Conservation (phyloP, 2,797 vertebrate genomes). For the Channa striata region DNA sequence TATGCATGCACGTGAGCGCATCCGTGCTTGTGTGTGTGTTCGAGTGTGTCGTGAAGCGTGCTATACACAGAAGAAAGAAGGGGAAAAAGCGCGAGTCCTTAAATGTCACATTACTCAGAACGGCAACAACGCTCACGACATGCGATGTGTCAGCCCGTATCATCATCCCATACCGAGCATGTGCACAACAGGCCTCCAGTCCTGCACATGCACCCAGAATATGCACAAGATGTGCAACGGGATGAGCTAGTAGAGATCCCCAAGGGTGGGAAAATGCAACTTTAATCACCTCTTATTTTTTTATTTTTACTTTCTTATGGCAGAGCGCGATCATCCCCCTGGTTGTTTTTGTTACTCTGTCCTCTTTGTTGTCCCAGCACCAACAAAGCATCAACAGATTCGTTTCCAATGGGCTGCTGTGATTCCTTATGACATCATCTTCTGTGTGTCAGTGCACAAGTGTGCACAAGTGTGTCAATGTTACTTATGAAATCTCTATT, state of each 20-base stretch:
- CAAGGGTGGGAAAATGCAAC: slow-evolving; percentile 44
- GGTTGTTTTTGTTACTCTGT: slow-evolving; percentile 37
- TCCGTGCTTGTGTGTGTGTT: slow-evolving; percentile 2
- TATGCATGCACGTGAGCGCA: not conserved
- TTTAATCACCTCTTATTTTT: slow-evolving; percentile 57
- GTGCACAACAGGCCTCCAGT: slow-evolving; percentile 71
- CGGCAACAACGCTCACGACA: slow-evolving; percentile 68
- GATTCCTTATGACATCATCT: slow-evolving; percentile 15
- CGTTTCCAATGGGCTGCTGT: not conserved
- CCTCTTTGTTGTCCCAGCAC: slow-evolving; percentile 15
- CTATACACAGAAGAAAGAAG: slow-evolving; percentile 18
- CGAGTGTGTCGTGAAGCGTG: slow-evolving; percentile 16
- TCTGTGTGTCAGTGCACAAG: not conserved
- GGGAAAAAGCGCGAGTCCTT: slow-evolving; percentile 64
- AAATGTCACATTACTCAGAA: slow-evolving; percentile 79
- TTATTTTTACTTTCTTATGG: slow-evolving; percentile 7
- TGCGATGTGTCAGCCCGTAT: slow-evolving; percentile 77
- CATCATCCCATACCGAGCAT: slow-evolving; percentile 71
- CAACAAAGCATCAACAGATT: slow-evolving; percentile 13
- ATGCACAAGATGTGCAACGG: slow-evolving; percentile 53
- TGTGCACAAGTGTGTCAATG: not conserved
- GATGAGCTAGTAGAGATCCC: slow-evolving; percentile 46
- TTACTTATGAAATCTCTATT: slow-evolving; percentile 14
- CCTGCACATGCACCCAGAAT: slow-evolving; percentile 54
- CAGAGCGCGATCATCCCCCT: not conserved